These are phyloP conservation scores for Procapra przewalskii DNA, from an alignment of 2,113 vertebrate genomes.

Conservation along the genomic window DNA sequence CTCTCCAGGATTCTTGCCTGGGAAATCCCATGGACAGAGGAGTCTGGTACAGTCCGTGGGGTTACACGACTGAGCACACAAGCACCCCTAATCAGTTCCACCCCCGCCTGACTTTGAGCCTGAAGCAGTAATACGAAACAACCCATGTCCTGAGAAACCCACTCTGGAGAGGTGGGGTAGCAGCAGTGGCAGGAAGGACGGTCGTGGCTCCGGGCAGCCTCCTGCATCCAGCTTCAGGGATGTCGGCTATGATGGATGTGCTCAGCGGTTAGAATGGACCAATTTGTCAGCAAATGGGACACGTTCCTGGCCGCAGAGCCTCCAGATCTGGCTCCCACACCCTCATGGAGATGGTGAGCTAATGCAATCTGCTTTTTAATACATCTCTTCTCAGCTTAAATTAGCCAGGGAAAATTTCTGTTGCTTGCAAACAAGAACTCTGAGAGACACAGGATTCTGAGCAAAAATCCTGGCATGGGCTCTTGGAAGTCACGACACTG, in stretches of 20 bases:
- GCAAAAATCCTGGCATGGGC: not conserved
- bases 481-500: not conserved
- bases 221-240: not conserved
- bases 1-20: not conserved
- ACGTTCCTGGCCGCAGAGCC: not conserved
- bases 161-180: not conserved
- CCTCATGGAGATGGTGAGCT: not conserved
- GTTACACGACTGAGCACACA: fast-evolving
- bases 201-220: fast-evolving
- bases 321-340: not conserved
- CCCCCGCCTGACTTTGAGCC: not conserved
- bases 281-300: not conserved
- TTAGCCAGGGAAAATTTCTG: not conserved
- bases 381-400: not conserved
- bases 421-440: not conserved
- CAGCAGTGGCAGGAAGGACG: fast-evolving
- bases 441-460: not conserved
- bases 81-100: not conserved
- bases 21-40: not conserved
- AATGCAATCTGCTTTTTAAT: not conserved
- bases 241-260: fast-evolving
- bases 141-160: not conserved
- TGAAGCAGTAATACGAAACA: not conserved
- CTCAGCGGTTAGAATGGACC: not conserved
- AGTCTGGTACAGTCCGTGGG: not conserved